A percentile compares a stretch with the other conserved stretches of the same genome.
Conservation (phyloP, 2,888 invertebrate species). For the Pollenia amentaria region DNA sequence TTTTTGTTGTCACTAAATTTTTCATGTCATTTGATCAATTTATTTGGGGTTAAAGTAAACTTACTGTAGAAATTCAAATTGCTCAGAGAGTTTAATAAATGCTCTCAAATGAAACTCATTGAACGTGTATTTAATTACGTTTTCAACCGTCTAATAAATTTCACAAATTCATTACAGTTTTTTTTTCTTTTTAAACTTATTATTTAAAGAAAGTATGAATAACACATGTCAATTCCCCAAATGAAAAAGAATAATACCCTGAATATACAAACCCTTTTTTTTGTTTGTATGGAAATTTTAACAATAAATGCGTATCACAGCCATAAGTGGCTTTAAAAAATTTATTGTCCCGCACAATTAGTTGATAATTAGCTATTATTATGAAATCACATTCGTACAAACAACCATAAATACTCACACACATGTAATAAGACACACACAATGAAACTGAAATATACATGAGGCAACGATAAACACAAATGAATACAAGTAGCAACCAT, state of each 20-base stretch:
- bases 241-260: not conserved
- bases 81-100: no score
- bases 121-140: no score
- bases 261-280: constrained; percentile 35
- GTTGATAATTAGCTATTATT: constrained; percentile 73
- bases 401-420: not conserved
- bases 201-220: not conserved
- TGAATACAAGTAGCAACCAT: not conserved
- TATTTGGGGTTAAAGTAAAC: no score
- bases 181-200: no score
- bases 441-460: not conserved
- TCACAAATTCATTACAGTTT: no score
- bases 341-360: constrained; percentile 70
- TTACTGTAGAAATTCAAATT: no score
- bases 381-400: constrained; percentile 58
- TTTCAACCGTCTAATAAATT: no score
- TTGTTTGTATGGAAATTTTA: constrained; percentile 2
- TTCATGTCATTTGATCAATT: no score
- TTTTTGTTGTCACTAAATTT: no score
- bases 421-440: not conserved
- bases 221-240: not conserved
- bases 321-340: constrained; percentile 70
- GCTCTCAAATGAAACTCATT: no score
- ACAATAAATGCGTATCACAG: constrained; percentile 65
- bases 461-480: not conserved